Evolutionary conservation across 2,113 vertebrate genomes (phyloP).

Genomic region (Oophaga pumilio): DNA sequence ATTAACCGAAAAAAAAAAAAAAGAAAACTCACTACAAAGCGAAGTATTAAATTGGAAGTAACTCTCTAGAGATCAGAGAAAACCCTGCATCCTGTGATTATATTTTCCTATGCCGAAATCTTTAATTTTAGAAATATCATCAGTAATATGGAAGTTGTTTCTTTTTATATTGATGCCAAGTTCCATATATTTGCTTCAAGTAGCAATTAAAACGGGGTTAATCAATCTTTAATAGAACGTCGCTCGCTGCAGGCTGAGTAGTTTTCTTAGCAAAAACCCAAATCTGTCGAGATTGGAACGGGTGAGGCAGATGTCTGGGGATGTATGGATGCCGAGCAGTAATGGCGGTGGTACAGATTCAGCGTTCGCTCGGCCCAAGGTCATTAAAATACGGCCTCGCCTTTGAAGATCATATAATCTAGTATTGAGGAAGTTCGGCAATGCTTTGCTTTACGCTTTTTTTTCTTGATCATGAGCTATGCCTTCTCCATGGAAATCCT

Average conservation of each 20-base stretch:
- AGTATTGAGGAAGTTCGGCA: not conserved
- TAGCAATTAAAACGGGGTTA: constrained; percentile 47
- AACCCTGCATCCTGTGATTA: constrained; percentile 30
- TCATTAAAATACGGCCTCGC: not conserved
- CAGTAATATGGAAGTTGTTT: constrained; percentile 18
- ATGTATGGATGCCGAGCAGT: not conserved
- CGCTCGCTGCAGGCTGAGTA: not conserved
- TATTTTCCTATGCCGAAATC: constrained; percentile 25
- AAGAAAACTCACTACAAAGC: constrained; percentile 22
- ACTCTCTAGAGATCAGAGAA: constrained; percentile 13
- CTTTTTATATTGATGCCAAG: constrained; percentile 35
- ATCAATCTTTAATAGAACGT: constrained; percentile 37
- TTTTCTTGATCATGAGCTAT: not conserved
- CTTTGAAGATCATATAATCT: not conserved
- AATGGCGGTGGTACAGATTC: not conserved
- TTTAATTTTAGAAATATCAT: constrained; percentile 40
- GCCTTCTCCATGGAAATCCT: not conserved
- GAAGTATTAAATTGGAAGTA: constrained; percentile 27
- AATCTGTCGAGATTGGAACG: not conserved
- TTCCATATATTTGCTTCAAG: constrained; percentile 35
- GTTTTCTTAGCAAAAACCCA: not conserved
- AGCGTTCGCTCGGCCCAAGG: not conserved
- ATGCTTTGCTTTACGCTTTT: not conserved
- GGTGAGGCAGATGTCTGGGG: not conserved
- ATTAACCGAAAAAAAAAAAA: constrained; percentile 11